These are phyloP conservation scores for Deroptyus accipitrinus DNA, from an alignment of 2,113 vertebrate genomes.

Conservation along the genomic window DNA sequence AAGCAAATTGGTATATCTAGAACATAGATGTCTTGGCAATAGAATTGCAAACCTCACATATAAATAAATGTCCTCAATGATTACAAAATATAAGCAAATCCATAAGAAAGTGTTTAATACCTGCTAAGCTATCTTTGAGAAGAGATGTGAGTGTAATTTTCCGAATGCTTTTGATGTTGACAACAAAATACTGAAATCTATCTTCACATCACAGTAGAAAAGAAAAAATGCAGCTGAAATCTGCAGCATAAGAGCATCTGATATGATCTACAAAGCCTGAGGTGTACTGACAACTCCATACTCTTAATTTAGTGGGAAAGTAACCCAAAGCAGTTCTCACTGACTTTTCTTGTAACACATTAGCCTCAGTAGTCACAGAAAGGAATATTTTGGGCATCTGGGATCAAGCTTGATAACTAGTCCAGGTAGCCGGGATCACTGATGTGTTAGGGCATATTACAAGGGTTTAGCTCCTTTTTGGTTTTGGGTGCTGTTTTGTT, in stretches of 20 bases:
- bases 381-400: neutral
- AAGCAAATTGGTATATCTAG: neutral
- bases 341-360: neutral
- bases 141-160: neutral
- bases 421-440: neutral
- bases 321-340: neutral
- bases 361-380: neutral
- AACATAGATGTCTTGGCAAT: neutral
- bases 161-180: neutral
- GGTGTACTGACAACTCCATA: neutral
- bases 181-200: neutral
- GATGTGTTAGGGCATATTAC: neutral
- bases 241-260: neutral
- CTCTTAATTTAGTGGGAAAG: neutral
- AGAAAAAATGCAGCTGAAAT: neutral
- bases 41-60: neutral
- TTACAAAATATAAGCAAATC: neutral
- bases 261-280: neutral
- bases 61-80: neutral
- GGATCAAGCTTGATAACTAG: neutral
- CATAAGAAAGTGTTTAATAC: neutral
- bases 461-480: neutral
- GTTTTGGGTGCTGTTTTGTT: neutral
- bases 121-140: neutral
- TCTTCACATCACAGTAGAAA: neutral